Evolutionary conservation across 2,888 invertebrate genomes (phyloP), one percentile per base, ranked within the genome.

Genomic region (Tillus elongatus): DNA sequence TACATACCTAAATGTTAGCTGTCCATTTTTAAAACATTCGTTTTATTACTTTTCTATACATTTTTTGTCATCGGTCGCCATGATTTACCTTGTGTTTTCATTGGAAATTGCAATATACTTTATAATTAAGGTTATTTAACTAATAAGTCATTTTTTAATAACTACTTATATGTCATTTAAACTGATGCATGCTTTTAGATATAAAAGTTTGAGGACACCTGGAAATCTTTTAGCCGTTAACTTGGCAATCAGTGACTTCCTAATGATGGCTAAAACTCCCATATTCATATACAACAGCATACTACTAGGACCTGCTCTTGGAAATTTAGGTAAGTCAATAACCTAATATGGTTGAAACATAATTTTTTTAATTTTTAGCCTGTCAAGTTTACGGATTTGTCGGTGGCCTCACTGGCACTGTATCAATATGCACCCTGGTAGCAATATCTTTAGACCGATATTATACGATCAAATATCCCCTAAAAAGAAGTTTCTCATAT

Each of bases 391-490:
- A 87, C 57, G 89, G 84, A 24, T 83, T 89, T 54, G 44, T 85
- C 13, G 88, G 88, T 0, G 88, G 87, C 2, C 61, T 88, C 32
- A 82, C 82, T 12, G 89, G 89, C 30, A 79, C 82, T 6, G 79
- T 79, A 34, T 86, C 88, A 4, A 90, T 89, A 47, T 79, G 80
- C 48, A 84, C 85, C 0, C 68, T 89, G 40, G 78, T 86, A 2
- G 79, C 82, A 28, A 88, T 89, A 44, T 80, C 88, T 0, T 57
- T 86, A 43, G 88, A 89, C 64, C 76, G 89, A 13, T 89, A 84
- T 64, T 77, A 77, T 68, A 88, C 85, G 10, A 84, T 89, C 34
- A 82, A 82, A 9, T 77, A 79, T 51, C 89, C 88, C 0, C 63
- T 89, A 39, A 77, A 82, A 56, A 69, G 77, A 19, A 71, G 74